Evolutionary conservation across 1,140 invertebrate species (phyloP).

Genomic region (Pogonomyrmex californicus): DNA sequence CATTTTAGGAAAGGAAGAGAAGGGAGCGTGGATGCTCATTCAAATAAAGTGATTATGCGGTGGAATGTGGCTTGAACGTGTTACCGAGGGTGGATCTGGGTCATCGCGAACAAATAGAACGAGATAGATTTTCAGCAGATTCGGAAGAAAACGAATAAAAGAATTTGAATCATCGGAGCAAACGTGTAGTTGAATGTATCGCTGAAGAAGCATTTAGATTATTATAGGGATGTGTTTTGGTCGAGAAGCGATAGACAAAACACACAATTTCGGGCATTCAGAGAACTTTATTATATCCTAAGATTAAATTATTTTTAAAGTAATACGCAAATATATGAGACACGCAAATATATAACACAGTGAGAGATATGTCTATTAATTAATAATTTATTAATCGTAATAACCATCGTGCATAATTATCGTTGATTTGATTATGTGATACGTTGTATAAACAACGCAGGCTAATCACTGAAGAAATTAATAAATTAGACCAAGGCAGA

Average conservation of each 20-base stretch:
- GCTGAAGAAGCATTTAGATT: neutral
- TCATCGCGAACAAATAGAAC: slow-evolving; percentile 10
- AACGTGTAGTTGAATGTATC: neutral
- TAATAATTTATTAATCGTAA: slow-evolving; percentile 27
- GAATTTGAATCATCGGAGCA: neutral
- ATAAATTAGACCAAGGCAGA: neutral
- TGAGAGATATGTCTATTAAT: neutral
- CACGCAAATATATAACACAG: neutral
- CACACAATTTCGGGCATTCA: neutral
- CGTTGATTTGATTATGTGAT: neutral
- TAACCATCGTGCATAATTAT: neutral
- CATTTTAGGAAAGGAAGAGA: neutral
- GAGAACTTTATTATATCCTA: neutral
- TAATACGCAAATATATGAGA: neutral
- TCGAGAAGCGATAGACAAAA: neutral
- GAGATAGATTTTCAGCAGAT: neutral
- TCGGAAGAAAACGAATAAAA: neutral
- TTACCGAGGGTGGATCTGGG: slow-evolving; percentile 14
- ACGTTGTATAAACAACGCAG: neutral
- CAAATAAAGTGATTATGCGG: slow-evolving; percentile 30
- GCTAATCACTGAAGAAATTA: neutral
- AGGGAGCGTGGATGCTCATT: neutral
- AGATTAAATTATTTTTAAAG: neutral
- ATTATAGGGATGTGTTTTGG: neutral
- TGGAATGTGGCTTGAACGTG: slow-evolving; percentile 1